Conservation (phyloP, 2,797 vertebrate species). For the Oryzias sinensis region DNA sequence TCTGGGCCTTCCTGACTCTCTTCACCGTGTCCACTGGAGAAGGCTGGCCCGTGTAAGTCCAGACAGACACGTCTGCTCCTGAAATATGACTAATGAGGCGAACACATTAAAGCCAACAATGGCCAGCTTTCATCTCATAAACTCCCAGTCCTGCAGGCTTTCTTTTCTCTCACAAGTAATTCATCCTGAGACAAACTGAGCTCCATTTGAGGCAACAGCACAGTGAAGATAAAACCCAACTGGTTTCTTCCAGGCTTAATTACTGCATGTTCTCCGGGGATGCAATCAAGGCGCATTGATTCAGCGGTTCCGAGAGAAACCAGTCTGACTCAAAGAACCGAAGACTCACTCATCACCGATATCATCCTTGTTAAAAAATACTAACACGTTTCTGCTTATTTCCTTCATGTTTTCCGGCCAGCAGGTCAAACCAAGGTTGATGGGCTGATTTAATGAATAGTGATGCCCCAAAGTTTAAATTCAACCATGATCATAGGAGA, state of each 20-base stretch:
- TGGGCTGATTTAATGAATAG: constrained; percentile 4
- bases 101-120: no score
- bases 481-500: not conserved
- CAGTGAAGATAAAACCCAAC: constrained; percentile 11
- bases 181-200: constrained; percentile 2
- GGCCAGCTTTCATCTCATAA: no score
- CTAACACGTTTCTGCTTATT: constrained; percentile 22
- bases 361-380: constrained; percentile 12
- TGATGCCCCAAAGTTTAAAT: constrained; percentile 12
- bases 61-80: not conserved
- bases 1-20: constrained; percentile 95
- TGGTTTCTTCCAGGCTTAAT: constrained; percentile 42
- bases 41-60: constrained; percentile 95
- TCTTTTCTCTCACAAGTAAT: not conserved
- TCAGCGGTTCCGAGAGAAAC: constrained; percentile 3
- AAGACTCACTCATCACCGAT: constrained; percentile 6
- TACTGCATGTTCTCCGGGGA: constrained; percentile 34
- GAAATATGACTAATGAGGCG: not conserved
- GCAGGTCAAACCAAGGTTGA: constrained; percentile 16
- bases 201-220: constrained; percentile 24
- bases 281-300: constrained; percentile 36
- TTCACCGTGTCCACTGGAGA: constrained; percentile 99
- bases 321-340: constrained; percentile 11
- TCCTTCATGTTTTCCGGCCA: constrained; percentile 8
- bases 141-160: no score